Evolutionary conservation across 2,888 invertebrate species (phyloP), one percentile per base, ranked within the genome.

Genomic region (Pyrrhosoma nymphula): DNA sequence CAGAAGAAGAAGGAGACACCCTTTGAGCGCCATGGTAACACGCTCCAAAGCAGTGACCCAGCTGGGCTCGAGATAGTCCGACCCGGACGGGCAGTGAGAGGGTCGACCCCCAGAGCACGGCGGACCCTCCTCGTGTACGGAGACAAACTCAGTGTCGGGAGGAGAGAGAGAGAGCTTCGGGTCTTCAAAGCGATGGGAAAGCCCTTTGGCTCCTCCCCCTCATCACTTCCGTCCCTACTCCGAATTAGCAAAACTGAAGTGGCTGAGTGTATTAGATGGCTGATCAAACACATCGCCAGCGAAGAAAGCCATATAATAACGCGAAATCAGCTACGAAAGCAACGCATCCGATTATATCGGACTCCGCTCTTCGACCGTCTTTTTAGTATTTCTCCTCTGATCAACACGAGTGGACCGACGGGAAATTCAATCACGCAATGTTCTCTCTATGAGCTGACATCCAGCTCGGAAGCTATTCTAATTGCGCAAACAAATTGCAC

Each of bases 201-300:
- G 47, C 47, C 47, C 47, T 47, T 47, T 47, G 47, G 47, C 8
- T 4, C 47, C 47, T 8, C 47, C 47, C 47, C 47, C 47, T 47
- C 47, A 47, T 47, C 47, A 47, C 8, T 18, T 82, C 82, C 35
- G 82, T 16, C 18, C 82, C 82, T 23, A 35, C 82, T 35, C 26
- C 82, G 82, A 82, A 82, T 82, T 82, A 82, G 82, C 82, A 35
- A 35, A 82, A 82, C 82, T 35, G 82, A 82, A 82, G 82, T 30
- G 82, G 82, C 30, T 82, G 82, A 82, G 82, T 82, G 82, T 35
- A 82, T 82, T 82, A 82, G n/a, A 82, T 82, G 82, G 82, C 82
- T 82, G 82, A 82, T 35, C 35, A 82, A 82, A 82, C 82, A 82
- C 26, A 8, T 35, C 60, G 20, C 60, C 60, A 14, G 26, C 82